Evolutionary conservation across 2,797 vertebrate genomes (phyloP).

Genomic region (Mormyrops attenuatus): DNA sequence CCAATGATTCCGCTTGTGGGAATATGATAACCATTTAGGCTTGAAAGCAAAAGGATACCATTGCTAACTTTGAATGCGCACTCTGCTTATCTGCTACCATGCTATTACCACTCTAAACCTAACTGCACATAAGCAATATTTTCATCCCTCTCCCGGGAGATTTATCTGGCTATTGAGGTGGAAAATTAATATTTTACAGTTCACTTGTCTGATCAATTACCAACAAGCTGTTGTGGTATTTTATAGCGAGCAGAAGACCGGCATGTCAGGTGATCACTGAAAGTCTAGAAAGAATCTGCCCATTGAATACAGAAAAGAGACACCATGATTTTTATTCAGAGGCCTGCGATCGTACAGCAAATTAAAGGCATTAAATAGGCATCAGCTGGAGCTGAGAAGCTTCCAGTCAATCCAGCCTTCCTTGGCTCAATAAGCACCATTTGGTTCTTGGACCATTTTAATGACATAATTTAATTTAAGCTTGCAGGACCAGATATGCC

Average conservation of each 20-base stretch:
- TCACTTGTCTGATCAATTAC: conserved; percentile 99
- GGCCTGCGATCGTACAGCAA: conserved; percentile 70
- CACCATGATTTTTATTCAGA: conserved; percentile 51
- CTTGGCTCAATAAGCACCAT: conserved; percentile 65
- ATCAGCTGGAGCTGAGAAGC: conserved; percentile 69
- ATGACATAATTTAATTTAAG: conserved; percentile 29
- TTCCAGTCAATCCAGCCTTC: conserved; percentile 66
- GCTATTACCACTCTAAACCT: conserved; percentile 69
- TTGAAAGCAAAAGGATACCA: background rate
- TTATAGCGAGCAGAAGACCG: conserved; percentile 82
- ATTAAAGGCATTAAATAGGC: conserved; percentile 74
- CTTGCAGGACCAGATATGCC: background rate
- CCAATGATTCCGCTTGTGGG: background rate
- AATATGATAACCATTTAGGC: background rate
- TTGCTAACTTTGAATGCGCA: conserved; percentile 3
- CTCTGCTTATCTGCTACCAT: conserved; percentile 19
- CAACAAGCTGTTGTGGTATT: conserved; percentile 98
- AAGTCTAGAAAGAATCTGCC: conserved; percentile 73
- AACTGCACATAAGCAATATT: conserved; percentile 96
- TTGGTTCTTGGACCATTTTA: conserved; percentile 61
- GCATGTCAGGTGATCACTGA: conserved; percentile 74
- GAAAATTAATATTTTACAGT: conserved; percentile 99
- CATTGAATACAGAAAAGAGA: conserved; percentile 59
- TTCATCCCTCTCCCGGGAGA: conserved; percentile 81
- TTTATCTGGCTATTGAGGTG: conserved; percentile 99